These are phyloP conservation scores for Oreohelix idahoensis DNA, from an alignment of 1,140 invertebrate genomes.

Conservation along the genomic window DNA sequence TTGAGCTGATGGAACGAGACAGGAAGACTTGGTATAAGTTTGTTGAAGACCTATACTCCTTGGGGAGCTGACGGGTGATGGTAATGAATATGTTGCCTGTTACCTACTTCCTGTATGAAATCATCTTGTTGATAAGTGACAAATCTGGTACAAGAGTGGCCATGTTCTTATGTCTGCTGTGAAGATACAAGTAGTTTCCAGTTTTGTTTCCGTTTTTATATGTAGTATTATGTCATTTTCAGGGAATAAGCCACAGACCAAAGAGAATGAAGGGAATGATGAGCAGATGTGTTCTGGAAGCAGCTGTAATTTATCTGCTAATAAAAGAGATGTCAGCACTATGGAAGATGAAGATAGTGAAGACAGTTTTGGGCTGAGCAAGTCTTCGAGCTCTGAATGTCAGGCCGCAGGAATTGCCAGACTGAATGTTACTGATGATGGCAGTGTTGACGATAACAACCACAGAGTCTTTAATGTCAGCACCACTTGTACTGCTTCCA, in stretches of 20 bases:
- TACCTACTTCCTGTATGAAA: no score
- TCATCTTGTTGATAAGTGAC: no score
- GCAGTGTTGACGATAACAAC: neutral
- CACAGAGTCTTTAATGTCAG: neutral
- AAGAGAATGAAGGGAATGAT: conserved; percentile 16
- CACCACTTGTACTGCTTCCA: neutral
- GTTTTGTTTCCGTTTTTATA: no score
- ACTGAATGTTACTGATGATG: conserved; percentile 41
- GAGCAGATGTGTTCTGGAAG: neutral
- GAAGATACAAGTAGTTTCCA: no score
- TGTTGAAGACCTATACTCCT: no score
- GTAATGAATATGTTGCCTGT: no score
- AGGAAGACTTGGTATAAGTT: no score
- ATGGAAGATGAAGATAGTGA: conserved; percentile 20
- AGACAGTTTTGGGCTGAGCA: conserved; percentile 12
- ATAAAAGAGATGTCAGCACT: neutral
- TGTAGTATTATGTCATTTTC: neutral
- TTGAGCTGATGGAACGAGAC: no score
- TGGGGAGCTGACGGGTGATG: no score
- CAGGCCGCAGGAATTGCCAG: conserved; percentile 42
- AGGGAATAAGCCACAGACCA: conserved; percentile 13
- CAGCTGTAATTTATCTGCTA: neutral
- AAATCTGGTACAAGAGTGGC: no score
- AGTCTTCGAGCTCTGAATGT: conserved; percentile 31
- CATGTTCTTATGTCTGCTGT: no score